Evolutionary conservation across 2,797 vertebrate species (phyloP).

Genomic region (Odontamblyopus rebecca): DNA sequence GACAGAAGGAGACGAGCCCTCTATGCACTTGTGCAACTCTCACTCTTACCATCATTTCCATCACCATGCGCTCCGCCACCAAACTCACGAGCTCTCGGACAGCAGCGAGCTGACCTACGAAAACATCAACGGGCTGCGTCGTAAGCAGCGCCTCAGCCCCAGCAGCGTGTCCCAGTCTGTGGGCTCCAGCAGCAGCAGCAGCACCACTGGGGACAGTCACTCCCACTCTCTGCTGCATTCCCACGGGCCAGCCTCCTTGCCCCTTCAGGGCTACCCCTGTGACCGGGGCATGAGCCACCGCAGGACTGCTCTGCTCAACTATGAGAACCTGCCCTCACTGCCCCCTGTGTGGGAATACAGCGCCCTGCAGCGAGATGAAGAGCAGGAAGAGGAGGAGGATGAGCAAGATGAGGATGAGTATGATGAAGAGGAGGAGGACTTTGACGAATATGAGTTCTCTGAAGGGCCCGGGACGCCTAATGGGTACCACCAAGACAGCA

Average conservation of each 20-base stretch:
- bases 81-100: conserved; percentile 81
- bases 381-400: conserved; percentile 77
- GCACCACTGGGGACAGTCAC: conserved; percentile 83
- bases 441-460: conserved; percentile 80
- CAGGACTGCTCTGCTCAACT: conserved; percentile 89
- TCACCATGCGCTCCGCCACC: conserved; percentile 80
- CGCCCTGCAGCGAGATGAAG: conserved; percentile 79
- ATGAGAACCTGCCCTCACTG: conserved; percentile 94
- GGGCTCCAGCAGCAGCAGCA: conserved; percentile 84
- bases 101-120: conserved; percentile 84
- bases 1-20: conserved; percentile 76
- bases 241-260: conserved; percentile 67
- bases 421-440: conserved; percentile 80
- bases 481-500: conserved; percentile 86
- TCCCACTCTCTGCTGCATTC: conserved; percentile 73
- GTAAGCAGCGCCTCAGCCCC: conserved; percentile 79
- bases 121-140: conserved; percentile 85
- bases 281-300: conserved; percentile 81
- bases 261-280: conserved; percentile 74
- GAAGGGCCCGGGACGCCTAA: conserved; percentile 85
- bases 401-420: conserved; percentile 80
- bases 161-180: conserved; percentile 82
- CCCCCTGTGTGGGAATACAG: conserved; percentile 94
- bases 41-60: conserved; percentile 81
- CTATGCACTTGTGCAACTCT: conserved; percentile 78